Evolutionary conservation across 2,888 invertebrate genomes (phyloP), one percentile per base, ranked within the genome.

Genomic region (Drosophila anceps): DNA sequence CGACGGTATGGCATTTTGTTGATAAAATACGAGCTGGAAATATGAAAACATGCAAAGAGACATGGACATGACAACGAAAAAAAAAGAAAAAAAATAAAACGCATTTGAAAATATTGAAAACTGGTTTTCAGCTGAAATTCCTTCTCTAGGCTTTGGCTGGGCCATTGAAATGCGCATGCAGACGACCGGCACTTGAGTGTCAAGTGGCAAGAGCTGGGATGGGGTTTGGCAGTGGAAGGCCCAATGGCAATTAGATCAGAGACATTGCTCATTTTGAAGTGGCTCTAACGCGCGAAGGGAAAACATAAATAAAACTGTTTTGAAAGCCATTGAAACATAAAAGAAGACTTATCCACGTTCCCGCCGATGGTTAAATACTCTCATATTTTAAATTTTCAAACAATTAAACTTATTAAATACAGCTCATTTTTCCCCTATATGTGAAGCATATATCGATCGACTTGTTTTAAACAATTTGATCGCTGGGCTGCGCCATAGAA

Each of bases 191-290:
- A 84, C 85, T 84, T 81, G 84, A 84, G 81, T 62, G 58, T 86
- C 86, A 79, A 84, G 84, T 84, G 76, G 55, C 79, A 71, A 73
- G 70, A 57, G 59, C 69, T 31, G 63, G 54, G 24, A 39, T 46
- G 37, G 20, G 50, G 18, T 9, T 53, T 48, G 43, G 29, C 20
- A 39, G 60, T 33, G 50, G 15, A 48, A 46, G 33, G 46, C 48
- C 72, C 70, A 70, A 65, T 73, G 61, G 82, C 82, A 79, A 82
- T 79, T 83, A 83, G 85, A 85, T 83, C 82, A 81, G 73, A 85
- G 80, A 84, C 86, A 84, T 84, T 69, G 82, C 82, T 84, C 84
- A 84, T 82, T 79, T 61, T 85, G 73, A 82, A 85, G 84, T 84
- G 81, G 37, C 58, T 60, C 37, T 48, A 59, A 37, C 43, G 58